Evolutionary conservation across 2,797 vertebrate species (phyloP).

Genomic region (Limosa lapponica): DNA sequence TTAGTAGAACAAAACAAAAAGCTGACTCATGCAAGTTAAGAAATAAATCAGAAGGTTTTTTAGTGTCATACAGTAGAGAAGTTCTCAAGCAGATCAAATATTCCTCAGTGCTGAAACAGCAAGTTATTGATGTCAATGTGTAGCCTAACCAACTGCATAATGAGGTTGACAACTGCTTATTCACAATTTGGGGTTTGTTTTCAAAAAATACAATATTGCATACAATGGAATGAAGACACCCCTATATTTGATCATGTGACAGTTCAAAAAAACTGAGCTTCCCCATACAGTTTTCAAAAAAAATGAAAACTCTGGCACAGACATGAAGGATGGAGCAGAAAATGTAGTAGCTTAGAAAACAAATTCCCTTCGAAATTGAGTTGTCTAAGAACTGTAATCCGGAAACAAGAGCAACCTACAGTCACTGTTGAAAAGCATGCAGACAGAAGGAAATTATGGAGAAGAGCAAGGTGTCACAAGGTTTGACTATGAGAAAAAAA

Average conservation of each 20-base stretch:
- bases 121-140: not conserved
- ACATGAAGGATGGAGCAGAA: not conserved
- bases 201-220: not conserved
- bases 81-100: not conserved
- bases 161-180: not conserved
- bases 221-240: not conserved
- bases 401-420: not conserved
- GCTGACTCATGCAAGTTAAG: not conserved
- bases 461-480: not conserved
- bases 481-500: not conserved
- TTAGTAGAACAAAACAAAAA: not conserved
- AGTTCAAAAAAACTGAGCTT: not conserved
- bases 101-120: not conserved
- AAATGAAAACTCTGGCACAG: fast-evolving
- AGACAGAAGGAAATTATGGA: fast-evolving
- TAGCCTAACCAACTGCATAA: not conserved
- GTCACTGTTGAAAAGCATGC: not conserved
- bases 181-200: not conserved
- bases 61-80: not conserved
- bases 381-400: not conserved
- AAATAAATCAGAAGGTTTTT: not conserved
- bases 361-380: not conserved
- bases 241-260: not conserved
- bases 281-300: not conserved
- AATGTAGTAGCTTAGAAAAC: not conserved